phyloP scores from a whole-genome alignment of 2,888 invertebrate species.

The Linnaemya vulpina region DNA sequence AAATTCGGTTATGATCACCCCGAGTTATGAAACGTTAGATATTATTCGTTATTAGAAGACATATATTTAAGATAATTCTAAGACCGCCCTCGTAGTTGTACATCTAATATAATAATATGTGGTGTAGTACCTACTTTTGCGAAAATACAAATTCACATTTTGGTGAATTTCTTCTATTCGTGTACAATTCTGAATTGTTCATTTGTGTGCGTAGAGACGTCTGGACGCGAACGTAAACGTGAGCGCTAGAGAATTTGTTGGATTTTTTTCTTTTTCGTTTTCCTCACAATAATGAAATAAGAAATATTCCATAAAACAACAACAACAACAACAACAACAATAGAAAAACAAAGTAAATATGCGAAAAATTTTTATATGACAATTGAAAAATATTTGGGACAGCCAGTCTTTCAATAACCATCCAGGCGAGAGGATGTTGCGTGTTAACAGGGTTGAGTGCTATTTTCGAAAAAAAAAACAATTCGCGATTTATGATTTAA shows the following conservation, averaged over 20 bases:
- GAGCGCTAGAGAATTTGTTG: constrained; percentile 33
- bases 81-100: background rate
- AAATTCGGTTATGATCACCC: too few relatives aligned
- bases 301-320: constrained; percentile 9
- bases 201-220: constrained; percentile 44
- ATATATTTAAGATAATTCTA: background rate
- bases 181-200: background rate
- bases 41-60: too few relatives aligned
- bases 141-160: constrained; percentile 50
- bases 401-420: constrained; percentile 63
- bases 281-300: constrained; percentile 5
- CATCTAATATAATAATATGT: background rate
- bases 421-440: constrained; percentile 59
- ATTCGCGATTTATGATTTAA: constrained; percentile 12
- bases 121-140: constrained; percentile 17
- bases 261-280: constrained; percentile 33
- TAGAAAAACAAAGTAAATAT: constrained; percentile 46
- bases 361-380: constrained; percentile 66
- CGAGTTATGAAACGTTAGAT: too few relatives aligned
- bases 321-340: background rate
- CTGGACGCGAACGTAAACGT: constrained; percentile 13
- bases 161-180: constrained; percentile 52
- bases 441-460: background rate
- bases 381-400: constrained; percentile 66
- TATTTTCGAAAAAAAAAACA: constrained; percentile 12